Evolutionary conservation across 2,888 invertebrate species (phyloP).

Genomic region (Hofmannophila pseudospretella): DNA sequence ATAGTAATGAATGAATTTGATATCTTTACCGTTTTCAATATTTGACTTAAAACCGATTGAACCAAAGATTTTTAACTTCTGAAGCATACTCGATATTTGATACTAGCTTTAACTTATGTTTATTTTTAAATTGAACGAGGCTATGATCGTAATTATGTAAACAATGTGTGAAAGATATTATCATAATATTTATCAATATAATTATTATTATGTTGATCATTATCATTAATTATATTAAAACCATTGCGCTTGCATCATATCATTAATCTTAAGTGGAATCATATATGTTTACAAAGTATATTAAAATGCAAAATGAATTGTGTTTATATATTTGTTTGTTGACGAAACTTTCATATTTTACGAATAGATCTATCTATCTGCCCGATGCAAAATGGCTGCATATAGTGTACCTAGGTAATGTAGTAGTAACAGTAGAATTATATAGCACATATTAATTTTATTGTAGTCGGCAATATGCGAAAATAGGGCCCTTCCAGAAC

Average conservation of each 20-base stretch:
- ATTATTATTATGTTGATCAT: not conserved
- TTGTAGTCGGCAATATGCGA: too few relatives aligned
- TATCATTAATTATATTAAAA: not conserved
- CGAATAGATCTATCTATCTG: slow-evolving; percentile 26
- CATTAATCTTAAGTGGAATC: slow-evolving; percentile 60
- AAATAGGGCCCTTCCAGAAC: too few relatives aligned
- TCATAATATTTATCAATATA: too few relatives aligned
- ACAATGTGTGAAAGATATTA: too few relatives aligned
- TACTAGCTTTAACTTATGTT: not conserved
- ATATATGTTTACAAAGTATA: slow-evolving; percentile 22
- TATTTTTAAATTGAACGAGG: not conserved
- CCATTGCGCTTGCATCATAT: slow-evolving; percentile 69
- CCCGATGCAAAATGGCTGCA: slow-evolving; percentile 29
- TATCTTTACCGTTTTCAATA: not conserved
- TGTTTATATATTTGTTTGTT: slow-evolving; percentile 28
- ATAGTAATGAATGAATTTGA: not conserved
- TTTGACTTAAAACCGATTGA: not conserved
- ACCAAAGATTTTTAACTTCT: slow-evolving; percentile 24
- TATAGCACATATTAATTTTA: too few relatives aligned
- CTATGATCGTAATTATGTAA: not conserved
- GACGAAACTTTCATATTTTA: slow-evolving; percentile 28
- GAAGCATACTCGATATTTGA: not conserved
- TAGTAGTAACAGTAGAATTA: too few relatives aligned
- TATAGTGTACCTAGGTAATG: too few relatives aligned
- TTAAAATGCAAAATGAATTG: slow-evolving; percentile 20